Base-by-base conservation (phyloP, 2,113 vertebrate genomes). In the Turdus rufiventris region DNA sequence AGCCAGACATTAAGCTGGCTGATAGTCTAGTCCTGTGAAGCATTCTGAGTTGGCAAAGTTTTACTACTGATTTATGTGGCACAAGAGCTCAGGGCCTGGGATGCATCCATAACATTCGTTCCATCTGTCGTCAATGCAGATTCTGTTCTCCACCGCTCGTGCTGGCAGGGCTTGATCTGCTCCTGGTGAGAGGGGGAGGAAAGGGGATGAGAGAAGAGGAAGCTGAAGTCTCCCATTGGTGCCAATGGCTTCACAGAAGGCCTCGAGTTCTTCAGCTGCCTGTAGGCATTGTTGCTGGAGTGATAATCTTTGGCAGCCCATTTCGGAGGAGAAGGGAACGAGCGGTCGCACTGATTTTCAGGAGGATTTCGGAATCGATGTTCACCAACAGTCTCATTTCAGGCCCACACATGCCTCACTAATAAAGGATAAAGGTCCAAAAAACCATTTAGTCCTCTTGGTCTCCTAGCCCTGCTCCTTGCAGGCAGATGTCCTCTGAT, bases 21-120 rank as follows among this genome's bases (percentile, higher is more conserved):
- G 92, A 91, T 81, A 91, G 65, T 84, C 73, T 20, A 74, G 89
- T 78, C 86, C 80, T 70, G 91, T 2, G 5, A 95, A 94, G 91
- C 73, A 93, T 85, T 94, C 83, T 17, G 79, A 95, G 91, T 20
- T 96, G 94, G 93, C 94, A 89, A 93, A 94, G 86, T 87, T 96
- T 71, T 78, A 76, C 65, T 81, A 11, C 83, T 96, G 94, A 95
- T 96, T 96, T 95, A 97, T 92, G 96, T 94, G 89, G 91, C 68
- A 57, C 95, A 96, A 84, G 76, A 93, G 89, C 83, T 86, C 76
- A 10, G 36, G 93, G 92, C 76, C 94, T 92, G 94, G 95, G 91
- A 94, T 95, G 93, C 86, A 75, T 95, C 91, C 86, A 81, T 94
- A 92, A 78, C 95, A 96, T 96, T 97, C 20, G 88, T 96, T 97